Percentiles rank a stretch among this genome's conserved stretches.
Evolutionary conservation across 2,113 vertebrate genomes (phyloP).

Genomic region (Anhinga anhinga): DNA sequence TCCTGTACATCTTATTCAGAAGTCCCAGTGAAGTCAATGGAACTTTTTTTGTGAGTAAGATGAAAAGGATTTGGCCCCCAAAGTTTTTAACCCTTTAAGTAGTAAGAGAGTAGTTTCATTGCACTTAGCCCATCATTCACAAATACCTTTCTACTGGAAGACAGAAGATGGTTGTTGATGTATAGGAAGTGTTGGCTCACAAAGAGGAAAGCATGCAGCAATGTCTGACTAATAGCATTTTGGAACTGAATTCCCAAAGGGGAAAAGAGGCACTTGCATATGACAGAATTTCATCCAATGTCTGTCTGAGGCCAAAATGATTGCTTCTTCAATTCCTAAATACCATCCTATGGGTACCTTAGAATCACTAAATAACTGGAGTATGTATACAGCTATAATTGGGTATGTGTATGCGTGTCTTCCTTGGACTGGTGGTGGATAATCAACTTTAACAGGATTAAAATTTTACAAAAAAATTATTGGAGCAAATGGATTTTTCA

Average conservation of each 20-base stretch:
- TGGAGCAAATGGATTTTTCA: neutral
- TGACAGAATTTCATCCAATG: neutral
- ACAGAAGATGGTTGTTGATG: neutral
- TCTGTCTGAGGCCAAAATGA: neutral
- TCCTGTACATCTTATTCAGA: constrained; percentile 42
- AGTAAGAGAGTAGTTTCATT: constrained; percentile 41
- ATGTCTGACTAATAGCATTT: neutral
- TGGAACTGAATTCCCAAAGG: neutral
- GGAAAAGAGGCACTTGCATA: neutral
- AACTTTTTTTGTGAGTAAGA: constrained; percentile 21
- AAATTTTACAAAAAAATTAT: neutral
- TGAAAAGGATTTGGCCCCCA: constrained; percentile 57
- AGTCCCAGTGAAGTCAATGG: neutral
- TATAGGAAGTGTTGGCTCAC: neutral
- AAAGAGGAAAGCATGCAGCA: neutral
- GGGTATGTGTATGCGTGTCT: neutral
- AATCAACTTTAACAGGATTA: neutral
- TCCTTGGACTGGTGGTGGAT: neutral
- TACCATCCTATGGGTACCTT: neutral
- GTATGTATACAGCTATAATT: neutral
- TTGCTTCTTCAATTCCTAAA: neutral
- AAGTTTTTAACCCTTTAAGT: constrained; percentile 55
- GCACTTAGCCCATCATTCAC: constrained; percentile 44
- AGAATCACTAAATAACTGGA: neutral
- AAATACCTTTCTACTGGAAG: constrained; percentile 14